phyloP scores from a whole-genome alignment of 2,888 invertebrate species.

The Agrilus cyanescens region DNA sequence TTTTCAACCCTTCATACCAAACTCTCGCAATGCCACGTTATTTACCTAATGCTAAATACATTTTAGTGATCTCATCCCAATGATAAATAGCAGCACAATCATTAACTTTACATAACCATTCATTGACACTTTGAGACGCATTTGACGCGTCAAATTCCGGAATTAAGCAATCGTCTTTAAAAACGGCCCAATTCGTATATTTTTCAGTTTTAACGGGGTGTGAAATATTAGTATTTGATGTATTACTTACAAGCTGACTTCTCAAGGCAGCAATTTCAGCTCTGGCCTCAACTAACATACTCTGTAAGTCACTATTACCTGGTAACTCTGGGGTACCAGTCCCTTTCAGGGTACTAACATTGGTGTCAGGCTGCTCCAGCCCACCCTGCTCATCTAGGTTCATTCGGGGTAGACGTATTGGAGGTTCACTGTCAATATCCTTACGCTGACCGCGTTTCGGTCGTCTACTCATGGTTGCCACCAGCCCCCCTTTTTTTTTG shows the following conservation, averaged over 20 bases:
- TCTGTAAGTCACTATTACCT: too few species aligned
- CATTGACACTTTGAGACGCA: constrained; percentile 1
- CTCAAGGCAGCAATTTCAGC: neutral
- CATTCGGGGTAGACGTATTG: too few species aligned
- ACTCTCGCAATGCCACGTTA: constrained; percentile 2
- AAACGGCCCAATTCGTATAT: neutral
- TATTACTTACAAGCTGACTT: neutral
- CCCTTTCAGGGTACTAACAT: too few species aligned
- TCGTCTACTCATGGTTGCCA: too few species aligned
- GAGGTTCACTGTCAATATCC: too few species aligned
- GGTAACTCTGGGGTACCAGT: too few species aligned
- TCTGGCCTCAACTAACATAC: too few species aligned
- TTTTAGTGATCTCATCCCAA: constrained; percentile 7
- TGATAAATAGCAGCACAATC: constrained; percentile 8
- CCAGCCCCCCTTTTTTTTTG: too few species aligned
- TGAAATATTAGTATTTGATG: neutral
- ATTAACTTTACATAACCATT: constrained; percentile 3
- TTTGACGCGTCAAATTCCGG: neutral
- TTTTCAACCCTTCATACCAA: constrained; percentile 1
- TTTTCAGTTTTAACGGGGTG: neutral
- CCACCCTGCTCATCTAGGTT: too few species aligned
- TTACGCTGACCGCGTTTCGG: too few species aligned
- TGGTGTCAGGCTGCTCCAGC: too few species aligned
- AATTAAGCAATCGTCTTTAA: neutral
- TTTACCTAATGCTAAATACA: constrained; percentile 7